These are phyloP conservation scores for Phaenicophaeus curvirostris DNA, from an alignment of 2,797 vertebrate species.

Conservation along the genomic window DNA sequence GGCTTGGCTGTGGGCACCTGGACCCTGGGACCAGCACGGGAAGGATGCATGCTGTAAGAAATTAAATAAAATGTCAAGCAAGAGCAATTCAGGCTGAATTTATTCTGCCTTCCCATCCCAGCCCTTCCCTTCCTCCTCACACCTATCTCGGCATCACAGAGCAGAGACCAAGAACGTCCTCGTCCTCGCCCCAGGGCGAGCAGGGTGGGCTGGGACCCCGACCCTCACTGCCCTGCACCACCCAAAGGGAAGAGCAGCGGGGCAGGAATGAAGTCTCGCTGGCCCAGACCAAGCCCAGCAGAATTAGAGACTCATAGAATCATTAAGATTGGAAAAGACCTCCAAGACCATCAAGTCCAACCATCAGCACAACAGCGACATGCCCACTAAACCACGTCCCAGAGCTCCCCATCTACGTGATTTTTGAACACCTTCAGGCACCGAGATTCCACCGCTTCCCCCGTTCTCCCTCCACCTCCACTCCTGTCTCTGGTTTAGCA, in stretches of 20 bases:
- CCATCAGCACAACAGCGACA: no score
- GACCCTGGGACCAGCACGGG: not conserved
- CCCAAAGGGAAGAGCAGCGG: not conserved
- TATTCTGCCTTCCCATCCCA: not conserved
- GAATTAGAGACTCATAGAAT: not conserved
- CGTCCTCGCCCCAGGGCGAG: not conserved
- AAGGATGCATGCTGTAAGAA: not conserved
- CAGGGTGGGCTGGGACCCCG: not conserved
- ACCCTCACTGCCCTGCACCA: not conserved
- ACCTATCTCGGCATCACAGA: not conserved
- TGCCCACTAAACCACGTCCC: no score
- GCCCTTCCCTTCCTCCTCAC: not conserved
- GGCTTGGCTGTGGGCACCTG: not conserved
- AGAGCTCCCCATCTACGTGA: no score
- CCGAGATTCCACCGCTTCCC: not conserved
- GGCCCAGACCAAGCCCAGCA: rapidly evolving
- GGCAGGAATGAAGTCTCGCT: not conserved
- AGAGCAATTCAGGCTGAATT: not conserved
- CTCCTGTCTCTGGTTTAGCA: not conserved
- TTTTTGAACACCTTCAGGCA: no score
- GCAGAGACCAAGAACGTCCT: not conserved
- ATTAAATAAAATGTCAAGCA: not conserved
- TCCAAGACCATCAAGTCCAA: no score
- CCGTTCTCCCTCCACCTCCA: not conserved
- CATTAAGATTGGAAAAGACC: no score